phyloP scores from a whole-genome alignment of 2,888 invertebrate species.

The Bugulina stolonifera region DNA sequence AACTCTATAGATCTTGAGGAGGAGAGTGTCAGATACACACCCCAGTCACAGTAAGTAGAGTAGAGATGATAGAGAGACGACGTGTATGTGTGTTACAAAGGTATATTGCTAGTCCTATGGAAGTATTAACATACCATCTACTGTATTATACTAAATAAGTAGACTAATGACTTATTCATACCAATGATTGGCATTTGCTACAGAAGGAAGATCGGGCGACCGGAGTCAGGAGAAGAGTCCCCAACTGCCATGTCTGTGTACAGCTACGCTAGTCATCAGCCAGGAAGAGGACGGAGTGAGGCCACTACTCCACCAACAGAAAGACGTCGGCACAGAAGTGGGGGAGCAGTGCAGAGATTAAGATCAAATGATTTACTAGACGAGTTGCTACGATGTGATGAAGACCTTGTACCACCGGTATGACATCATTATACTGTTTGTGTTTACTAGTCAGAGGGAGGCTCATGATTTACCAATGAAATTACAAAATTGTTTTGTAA shows the following conservation, averaged over 20 bases:
- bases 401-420: constrained; percentile 10
- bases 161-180: no score
- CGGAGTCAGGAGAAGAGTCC: not conserved
- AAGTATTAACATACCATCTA: no score
- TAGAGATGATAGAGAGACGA: not conserved
- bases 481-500: no score
- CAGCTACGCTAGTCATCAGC: constrained; percentile 17
- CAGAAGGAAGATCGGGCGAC: not conserved
- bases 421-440: no score
- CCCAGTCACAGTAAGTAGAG: not conserved
- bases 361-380: not conserved
- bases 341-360: constrained; percentile 13
- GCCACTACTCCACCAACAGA: not conserved
- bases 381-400: not conserved
- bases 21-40: not conserved
- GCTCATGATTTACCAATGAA: no score
- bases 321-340: constrained; percentile 20
- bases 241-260: constrained; percentile 22
- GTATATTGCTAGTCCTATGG: no score
- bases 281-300: not conserved
- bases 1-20: not conserved
- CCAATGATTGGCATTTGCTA: no score
- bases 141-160: no score
- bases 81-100: no score
- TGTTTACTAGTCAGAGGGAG: no score